Conservation (phyloP, 2,888 invertebrate species). For the Aphodius sticticus region DNA sequence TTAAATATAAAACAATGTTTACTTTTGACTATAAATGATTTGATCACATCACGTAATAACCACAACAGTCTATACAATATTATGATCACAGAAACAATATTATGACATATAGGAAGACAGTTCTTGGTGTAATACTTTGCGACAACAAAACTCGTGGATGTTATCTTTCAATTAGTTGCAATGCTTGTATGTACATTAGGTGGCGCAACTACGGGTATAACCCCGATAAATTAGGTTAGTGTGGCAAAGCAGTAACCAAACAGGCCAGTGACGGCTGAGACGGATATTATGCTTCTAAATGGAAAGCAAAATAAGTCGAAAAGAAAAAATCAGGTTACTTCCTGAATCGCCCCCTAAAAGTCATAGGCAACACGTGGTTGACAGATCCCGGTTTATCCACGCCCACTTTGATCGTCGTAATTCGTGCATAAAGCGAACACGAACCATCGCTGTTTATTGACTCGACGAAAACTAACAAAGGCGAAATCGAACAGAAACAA, state of each 20-base stretch:
- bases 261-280: background rate
- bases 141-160: background rate
- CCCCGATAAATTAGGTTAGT: background rate
- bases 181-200: background rate
- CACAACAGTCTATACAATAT: no score
- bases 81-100: no score
- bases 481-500: background rate
- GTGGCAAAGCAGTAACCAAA: background rate
- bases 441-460: background rate
- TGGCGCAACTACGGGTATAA: background rate
- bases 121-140: background rate
- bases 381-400: no score
- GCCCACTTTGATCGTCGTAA: background rate
- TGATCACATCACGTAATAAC: no score
- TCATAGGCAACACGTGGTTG: no score
- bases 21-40: no score
- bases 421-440: background rate
- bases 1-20: no score
- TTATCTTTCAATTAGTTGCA: conserved; percentile 4
- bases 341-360: background rate
- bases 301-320: background rate
- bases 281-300: background rate
- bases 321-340: background rate
- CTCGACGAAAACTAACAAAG: background rate
- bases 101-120: no score